These are phyloP conservation scores for Zaprionus africanus DNA, from an alignment of 1,140 invertebrate genomes.

Conservation along the genomic window DNA sequence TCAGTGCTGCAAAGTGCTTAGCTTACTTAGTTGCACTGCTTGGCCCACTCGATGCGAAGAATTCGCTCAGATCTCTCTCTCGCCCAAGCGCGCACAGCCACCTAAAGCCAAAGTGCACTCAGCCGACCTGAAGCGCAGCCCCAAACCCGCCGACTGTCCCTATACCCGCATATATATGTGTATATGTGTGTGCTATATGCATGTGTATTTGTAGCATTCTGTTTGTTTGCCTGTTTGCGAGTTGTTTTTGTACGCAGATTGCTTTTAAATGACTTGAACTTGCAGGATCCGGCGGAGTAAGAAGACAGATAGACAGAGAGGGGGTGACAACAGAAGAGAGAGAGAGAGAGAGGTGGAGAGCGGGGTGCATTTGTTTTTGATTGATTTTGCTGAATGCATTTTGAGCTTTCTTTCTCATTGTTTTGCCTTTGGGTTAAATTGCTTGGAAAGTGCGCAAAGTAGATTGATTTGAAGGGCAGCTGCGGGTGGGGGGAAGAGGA, in stretches of 20 bases:
- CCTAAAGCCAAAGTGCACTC: slow-evolving; percentile 56
- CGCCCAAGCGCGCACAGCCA: slow-evolving; percentile 11
- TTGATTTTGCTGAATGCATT: slow-evolving; percentile 67
- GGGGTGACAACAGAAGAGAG: neutral
- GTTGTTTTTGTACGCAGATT: slow-evolving; percentile 57
- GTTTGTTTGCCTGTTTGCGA: slow-evolving; percentile 51
- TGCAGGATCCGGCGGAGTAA: slow-evolving; percentile 40
- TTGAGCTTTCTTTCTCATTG: slow-evolving; percentile 41
- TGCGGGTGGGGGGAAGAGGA: neutral
- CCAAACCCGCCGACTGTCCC: slow-evolving; percentile 31
- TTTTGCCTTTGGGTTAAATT: slow-evolving; percentile 63
- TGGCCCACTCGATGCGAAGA: slow-evolving; percentile 71
- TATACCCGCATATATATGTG: slow-evolving; percentile 43
- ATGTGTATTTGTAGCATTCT: slow-evolving; percentile 38
- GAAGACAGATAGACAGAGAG: slow-evolving; percentile 4
- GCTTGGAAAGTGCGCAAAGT: slow-evolving; percentile 77
- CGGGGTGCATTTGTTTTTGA: slow-evolving; percentile 52
- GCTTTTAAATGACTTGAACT: slow-evolving; percentile 80
- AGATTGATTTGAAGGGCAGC: slow-evolving; percentile 43
- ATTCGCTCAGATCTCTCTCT: slow-evolving; percentile 16
- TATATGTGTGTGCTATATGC: neutral
- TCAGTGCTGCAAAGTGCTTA: slow-evolving; percentile 66
- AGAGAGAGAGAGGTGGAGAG: neutral
- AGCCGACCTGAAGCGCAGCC: slow-evolving; percentile 33
- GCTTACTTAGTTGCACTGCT: slow-evolving; percentile 73